Evolutionary conservation across 1,140 invertebrate species (phyloP).

Genomic region (Heliconius hewitsoni): DNA sequence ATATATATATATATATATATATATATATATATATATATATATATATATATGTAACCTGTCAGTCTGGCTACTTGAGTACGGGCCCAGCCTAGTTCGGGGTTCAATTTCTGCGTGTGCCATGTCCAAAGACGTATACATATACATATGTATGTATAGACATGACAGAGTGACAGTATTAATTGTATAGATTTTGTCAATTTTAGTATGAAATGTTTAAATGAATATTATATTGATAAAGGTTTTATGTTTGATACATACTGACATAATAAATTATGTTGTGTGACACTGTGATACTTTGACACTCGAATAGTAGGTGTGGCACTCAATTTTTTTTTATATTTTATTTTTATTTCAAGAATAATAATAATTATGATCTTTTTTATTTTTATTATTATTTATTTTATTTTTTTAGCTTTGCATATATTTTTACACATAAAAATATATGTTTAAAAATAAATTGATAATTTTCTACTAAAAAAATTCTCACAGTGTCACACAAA

Average conservation of each 20-base stretch:
- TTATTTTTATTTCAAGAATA: too few relatives aligned
- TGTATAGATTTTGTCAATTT: constrained; percentile 33
- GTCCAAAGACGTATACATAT: not conserved
- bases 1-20: not conserved
- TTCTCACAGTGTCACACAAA: not conserved
- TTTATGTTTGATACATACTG: not conserved
- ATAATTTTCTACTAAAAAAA: too few relatives aligned
- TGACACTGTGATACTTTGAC: not conserved
- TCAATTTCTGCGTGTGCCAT: not conserved
- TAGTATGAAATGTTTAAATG: constrained; percentile 21
- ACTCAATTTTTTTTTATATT: too few relatives aligned
- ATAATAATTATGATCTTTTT: too few relatives aligned
- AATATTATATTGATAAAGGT: not conserved
- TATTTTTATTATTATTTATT: too few relatives aligned
- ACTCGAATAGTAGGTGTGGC: too few relatives aligned
- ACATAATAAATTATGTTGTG: not conserved
- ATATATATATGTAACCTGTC: not conserved
- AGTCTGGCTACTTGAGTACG: not conserved
- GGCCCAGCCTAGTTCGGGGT: not conserved
- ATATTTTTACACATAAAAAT: not conserved
- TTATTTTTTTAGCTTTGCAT: not conserved
- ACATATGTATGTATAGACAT: not conserved
- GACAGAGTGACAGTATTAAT: constrained; percentile 27
- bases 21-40: not conserved
- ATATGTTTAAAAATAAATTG: too few relatives aligned